Percentiles rank a stretch among this genome's conserved stretches.
These are phyloP conservation scores for Rhamphomyia laevipes DNA, from an alignment of 2,888 invertebrate genomes.

Conservation along the genomic window DNA sequence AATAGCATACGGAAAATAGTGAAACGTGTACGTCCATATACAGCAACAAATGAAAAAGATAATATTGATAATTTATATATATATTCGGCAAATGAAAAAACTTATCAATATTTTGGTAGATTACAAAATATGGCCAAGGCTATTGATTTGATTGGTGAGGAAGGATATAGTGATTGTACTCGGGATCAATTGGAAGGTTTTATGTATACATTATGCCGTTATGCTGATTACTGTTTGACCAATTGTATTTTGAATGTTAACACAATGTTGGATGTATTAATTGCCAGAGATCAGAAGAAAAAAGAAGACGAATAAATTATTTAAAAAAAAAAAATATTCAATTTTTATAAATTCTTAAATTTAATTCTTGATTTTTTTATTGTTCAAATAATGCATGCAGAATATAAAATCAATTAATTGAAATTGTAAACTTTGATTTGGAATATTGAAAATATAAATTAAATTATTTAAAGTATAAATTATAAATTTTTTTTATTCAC, in stretches of 20 bases:
- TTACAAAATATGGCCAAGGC: constrained; percentile 20
- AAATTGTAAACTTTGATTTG: no score
- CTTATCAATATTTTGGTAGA: not conserved
- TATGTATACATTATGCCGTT: constrained; percentile 25
- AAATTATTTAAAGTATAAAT: no score
- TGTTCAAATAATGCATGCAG: no score
- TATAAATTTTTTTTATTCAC: no score
- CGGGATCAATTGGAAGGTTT: constrained; percentile 27
- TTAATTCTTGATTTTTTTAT: no score
- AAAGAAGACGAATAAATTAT: no score
- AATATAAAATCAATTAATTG: no score
- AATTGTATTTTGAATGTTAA: constrained; percentile 27
- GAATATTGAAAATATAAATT: no score
- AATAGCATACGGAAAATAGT: not conserved
- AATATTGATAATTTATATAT: no score
- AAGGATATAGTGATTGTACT: constrained; percentile 24
- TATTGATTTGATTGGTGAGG: constrained; percentile 23
- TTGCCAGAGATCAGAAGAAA: not conserved
- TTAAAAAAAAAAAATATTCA: no score
- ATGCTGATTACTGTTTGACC: constrained; percentile 27
- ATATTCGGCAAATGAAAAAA: not conserved
- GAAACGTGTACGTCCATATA: not conserved
- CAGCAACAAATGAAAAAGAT: no score
- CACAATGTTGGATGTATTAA: constrained; percentile 19
- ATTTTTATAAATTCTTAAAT: no score